Evolutionary conservation across 2,797 vertebrate genomes (phyloP), one percentile per base, ranked within the genome.

Genomic region (Neopelma chrysocephalum): DNA sequence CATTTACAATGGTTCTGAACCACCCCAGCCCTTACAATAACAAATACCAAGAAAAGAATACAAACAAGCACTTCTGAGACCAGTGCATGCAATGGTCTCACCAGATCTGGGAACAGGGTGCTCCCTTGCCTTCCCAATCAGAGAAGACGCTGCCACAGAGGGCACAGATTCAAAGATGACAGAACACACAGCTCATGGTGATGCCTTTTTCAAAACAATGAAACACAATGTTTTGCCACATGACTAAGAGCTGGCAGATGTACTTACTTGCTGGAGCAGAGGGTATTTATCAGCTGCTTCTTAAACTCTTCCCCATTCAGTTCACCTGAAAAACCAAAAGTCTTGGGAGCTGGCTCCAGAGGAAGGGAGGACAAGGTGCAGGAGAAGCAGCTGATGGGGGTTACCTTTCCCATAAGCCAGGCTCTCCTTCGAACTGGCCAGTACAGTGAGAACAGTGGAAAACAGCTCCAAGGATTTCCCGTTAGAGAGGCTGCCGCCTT

Each of bases 391-490:
- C 6, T 18, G 36, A 81, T 38, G 47, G 56, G 23, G 38, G 36
- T 96, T 96, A 99, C 99, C 99, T 99, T 99, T 98, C 34, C 98
- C 99, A 91, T 98, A 99, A 13, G 97, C 96, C 89, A 99, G 81
- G 19, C 94, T 96, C 83, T 99, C 99, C 88, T 98, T 99, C 0
- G 94, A 97, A 64, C 98, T 97, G 31, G 98, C 98, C 66, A 99
- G 95, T 2, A 98, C 98, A 11, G 98, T 99, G 15, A 99, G 98
- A 84, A 99, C 94, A 31, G 99, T 98, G 36, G 99, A 99, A 64
- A 99, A 98, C n/a, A 99, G 96, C 96, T 99, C 99, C 98, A 99
- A 96, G 53, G 99, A 99, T 65, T 99, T 99, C 38, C 99, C 99
- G 17, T 97, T 99, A 61, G 97, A 96, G 93, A 99, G 98, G 93